Evolutionary conservation across 2,113 vertebrate genomes (phyloP).

Genomic region (Lepisosteus osseus): DNA sequence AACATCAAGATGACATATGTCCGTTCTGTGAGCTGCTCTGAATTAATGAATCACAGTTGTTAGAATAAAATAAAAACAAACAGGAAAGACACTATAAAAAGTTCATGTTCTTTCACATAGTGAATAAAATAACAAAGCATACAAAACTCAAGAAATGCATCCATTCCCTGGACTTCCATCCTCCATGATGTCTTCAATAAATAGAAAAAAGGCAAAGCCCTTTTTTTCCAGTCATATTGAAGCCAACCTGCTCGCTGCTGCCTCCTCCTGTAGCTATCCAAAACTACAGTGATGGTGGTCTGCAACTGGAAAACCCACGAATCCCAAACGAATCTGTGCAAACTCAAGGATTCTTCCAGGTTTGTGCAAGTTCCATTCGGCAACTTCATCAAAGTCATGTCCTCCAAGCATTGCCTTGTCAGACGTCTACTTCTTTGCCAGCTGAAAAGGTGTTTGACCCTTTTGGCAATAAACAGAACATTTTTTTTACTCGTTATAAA

Average conservation of each 20-base stretch:
- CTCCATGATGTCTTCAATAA: constrained; percentile 31
- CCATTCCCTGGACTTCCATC: constrained; percentile 18
- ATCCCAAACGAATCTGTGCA: constrained; percentile 36
- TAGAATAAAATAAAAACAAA: constrained; percentile 44
- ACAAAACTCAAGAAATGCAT: constrained; percentile 37
- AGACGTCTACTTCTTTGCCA: constrained; percentile 69
- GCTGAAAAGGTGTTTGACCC: constrained; percentile 74
- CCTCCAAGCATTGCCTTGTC: constrained; percentile 19
- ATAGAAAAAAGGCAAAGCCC: constrained; percentile 15
- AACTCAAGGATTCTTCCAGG: constrained; percentile 50
- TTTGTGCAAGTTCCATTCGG: constrained; percentile 48
- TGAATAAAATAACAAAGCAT: constrained; percentile 37
- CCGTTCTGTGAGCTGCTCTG: constrained; percentile 60
- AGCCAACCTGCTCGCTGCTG: constrained; percentile 31
- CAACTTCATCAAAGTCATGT: constrained; percentile 25
- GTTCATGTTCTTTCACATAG: constrained; percentile 45
- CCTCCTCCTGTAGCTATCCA: constrained; percentile 24
- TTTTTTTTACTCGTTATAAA: background rate
- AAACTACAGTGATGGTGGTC: constrained; percentile 35
- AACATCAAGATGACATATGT: constrained; percentile 29
- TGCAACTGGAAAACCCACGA: constrained; percentile 35
- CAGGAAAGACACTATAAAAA: constrained; percentile 36
- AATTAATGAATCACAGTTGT: constrained; percentile 56
- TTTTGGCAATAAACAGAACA: constrained; percentile 45
- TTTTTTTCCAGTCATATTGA: constrained; percentile 28